Base-by-base conservation (phyloP, 2,797 vertebrate species). In the Masticophis lateralis region DNA sequence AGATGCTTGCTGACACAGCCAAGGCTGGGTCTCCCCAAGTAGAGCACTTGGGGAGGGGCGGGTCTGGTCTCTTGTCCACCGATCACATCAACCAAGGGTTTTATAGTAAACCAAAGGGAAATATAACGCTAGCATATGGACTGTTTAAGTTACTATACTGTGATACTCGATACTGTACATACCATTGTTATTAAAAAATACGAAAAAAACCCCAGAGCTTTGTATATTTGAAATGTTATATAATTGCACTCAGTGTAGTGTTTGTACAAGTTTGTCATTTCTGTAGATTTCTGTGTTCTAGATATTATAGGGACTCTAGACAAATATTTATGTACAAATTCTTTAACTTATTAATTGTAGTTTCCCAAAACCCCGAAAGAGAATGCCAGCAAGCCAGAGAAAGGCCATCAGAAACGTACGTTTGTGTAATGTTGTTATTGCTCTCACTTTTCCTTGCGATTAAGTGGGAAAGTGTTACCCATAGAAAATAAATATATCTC, bases 191-290 rank as follows among this genome's bases (percentile, higher is more conserved):
- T 98, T 98, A 98, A 98, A 96, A 74, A 97, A 96, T 95, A 97
- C 97, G 98, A 98, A 98, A 98, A 69, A 63, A 92, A 88, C 43
- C 9, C 43, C 98, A 98, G 98, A 98, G 98, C 97, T 98, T 98
- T 99, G 99, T 99, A 99, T 98, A 99, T 99, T 99, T 98, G 97
- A 98, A 98, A 97, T 98, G 98, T 98, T 99, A 98, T 99, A 98
- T 99, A 97, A 98, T 99, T 99, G 99, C 99, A 99, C 99, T 99
- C 98, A 96, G 98, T 99, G 98, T 99, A 99, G 98, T 99, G 98
- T 98, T 86, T 98, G 98, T 99, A 98, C 98, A 97, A 97, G 98
- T 99, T 98, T 98, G 98, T 99, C 98, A 98, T 98, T 88, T 98
- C 97, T 98, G 98, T 99, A 99, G 99, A 98, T 98, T 98, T 97